A percentile compares a stretch with the other conserved stretches of the same genome.
Evolutionary conservation across 2,888 invertebrate species (phyloP).

Genomic region (Acleris laterana): DNA sequence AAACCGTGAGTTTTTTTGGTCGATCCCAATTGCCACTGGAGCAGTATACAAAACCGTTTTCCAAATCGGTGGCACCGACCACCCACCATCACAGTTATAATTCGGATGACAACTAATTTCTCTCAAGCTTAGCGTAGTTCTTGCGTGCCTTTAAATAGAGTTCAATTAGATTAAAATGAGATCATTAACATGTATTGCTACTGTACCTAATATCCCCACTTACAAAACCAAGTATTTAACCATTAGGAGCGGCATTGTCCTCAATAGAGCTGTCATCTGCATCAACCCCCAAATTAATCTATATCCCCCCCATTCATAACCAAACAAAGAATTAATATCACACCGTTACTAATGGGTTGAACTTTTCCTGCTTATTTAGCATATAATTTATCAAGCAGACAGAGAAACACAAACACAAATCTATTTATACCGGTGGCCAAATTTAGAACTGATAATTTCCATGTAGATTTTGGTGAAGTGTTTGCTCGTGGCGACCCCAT

Average conservation of each 20-base stretch:
- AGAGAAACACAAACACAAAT: slow-evolving; percentile 21
- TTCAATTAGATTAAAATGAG: no score
- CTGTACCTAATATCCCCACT: no score
- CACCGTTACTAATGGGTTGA: slow-evolving; percentile 32
- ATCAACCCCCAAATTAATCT: slow-evolving; percentile 21
- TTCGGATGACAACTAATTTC: no score
- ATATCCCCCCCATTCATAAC: slow-evolving; percentile 29
- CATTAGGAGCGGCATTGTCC: slow-evolving; percentile 7
- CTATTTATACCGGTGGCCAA: slow-evolving; percentile 12
- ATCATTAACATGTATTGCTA: no score
- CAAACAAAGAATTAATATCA: slow-evolving; percentile 32
- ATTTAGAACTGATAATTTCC: neutral
- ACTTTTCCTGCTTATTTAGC: slow-evolving; percentile 30
- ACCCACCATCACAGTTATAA: no score
- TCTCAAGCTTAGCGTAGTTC: no score
- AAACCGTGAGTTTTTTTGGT: no score
- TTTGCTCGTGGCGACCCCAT: slow-evolving; percentile 4
- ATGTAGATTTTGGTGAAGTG: neutral
- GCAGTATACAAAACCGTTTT: no score
- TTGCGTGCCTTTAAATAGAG: no score
- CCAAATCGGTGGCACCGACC: no score
- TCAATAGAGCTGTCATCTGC: slow-evolving; percentile 19
- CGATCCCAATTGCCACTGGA: no score
- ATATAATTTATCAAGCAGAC: slow-evolving; percentile 32
- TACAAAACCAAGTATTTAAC: neutral